phyloP scores from a whole-genome alignment of 2,888 invertebrate species.

The Polia nebulosa region DNA sequence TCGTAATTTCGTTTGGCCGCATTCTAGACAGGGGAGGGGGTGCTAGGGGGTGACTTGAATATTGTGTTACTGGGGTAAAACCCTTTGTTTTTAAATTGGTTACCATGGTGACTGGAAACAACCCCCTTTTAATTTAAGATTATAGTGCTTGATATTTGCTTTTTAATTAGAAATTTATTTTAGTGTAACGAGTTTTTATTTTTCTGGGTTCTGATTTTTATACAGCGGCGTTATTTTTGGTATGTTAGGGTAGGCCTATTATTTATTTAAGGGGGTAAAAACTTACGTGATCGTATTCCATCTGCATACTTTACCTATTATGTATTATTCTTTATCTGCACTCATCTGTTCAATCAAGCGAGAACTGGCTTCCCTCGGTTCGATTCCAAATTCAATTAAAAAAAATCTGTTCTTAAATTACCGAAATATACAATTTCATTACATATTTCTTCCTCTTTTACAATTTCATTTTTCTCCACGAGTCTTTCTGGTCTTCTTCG shows the following conservation, averaged over 20 bases:
- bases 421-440: not conserved
- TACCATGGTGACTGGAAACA: slow-evolving; percentile 61
- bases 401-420: too few relatives aligned
- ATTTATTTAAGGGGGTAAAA: not conserved
- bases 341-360: not conserved
- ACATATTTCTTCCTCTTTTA: too few relatives aligned
- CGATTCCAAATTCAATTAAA: not conserved
- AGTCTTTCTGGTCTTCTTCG: not conserved
- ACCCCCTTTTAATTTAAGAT: slow-evolving; percentile 54
- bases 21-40: slow-evolving; percentile 41
- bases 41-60: slow-evolving; percentile 48
- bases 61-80: slow-evolving; percentile 65
- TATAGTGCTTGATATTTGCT: slow-evolving; percentile 40
- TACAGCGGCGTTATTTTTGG: not conserved
- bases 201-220: not conserved
- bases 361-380: not conserved
- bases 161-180: slow-evolving; percentile 53
- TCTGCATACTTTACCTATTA: not conserved
- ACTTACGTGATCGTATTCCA: slow-evolving; percentile 13
- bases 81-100: slow-evolving; percentile 72
- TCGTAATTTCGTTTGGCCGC: slow-evolving; percentile 56
- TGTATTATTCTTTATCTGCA: too few relatives aligned
- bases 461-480: not conserved
- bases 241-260: slow-evolving; percentile 17
- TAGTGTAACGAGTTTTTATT: slow-evolving; percentile 25